Evolutionary conservation across 2,113 vertebrate genomes (phyloP).

Genomic region (Bettongia penicillata): DNA sequence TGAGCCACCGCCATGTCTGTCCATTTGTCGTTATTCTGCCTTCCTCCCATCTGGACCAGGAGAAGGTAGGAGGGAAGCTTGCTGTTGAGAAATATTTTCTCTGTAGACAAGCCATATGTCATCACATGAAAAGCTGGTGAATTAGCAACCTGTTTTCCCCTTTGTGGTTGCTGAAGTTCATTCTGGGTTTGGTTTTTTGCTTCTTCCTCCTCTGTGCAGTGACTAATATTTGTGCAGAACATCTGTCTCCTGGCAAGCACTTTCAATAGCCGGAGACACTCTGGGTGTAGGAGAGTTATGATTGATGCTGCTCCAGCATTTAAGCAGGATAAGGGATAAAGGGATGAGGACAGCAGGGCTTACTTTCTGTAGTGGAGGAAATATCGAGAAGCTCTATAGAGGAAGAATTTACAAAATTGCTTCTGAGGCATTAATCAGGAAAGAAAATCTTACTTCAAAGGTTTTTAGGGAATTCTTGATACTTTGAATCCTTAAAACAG

Average conservation of each 20-base stretch:
- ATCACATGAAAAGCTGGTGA: slow-evolving; percentile 12
- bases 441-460: neutral
- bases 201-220: slow-evolving; percentile 20
- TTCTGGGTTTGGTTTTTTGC: slow-evolving; percentile 36
- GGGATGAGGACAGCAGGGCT: neutral
- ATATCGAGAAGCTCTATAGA: neutral
- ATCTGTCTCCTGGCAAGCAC: neutral
- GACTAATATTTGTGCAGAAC: slow-evolving; percentile 20
- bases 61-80: neutral
- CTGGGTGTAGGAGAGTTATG: neutral
- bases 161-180: neutral
- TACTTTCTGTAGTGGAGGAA: neutral
- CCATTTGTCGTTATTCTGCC: neutral
- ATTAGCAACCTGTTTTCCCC: slow-evolving; percentile 19
- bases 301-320: neutral
- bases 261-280: neutral
- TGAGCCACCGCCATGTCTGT: neutral
- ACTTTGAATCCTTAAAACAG: neutral
- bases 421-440: neutral
- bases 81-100: neutral
- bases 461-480: neutral
- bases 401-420: neutral
- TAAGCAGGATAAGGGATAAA: neutral
- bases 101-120: slow-evolving; percentile 24
- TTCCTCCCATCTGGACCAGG: neutral